phyloP scores from a whole-genome alignment of 1,140 invertebrate species.

The Brachionus paranguensis region DNA sequence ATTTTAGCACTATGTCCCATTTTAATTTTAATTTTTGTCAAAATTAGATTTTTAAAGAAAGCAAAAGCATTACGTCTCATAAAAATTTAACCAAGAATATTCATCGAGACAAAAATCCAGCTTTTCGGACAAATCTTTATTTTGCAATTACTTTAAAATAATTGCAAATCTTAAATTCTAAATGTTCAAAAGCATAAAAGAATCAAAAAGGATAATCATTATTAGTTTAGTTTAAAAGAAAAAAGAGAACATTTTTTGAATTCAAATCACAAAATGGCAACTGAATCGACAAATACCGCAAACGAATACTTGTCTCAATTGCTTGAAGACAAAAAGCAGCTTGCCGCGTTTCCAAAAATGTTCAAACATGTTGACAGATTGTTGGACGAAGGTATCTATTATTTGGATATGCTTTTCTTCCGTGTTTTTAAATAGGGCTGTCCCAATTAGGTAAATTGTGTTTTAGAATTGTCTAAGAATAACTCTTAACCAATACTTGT shows the following conservation, averaged over 20 bases:
- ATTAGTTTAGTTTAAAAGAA: slow-evolving; percentile 41
- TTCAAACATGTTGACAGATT: slow-evolving; percentile 97
- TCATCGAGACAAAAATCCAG: neutral
- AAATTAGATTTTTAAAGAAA: neutral
- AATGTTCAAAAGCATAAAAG: slow-evolving; percentile 1
- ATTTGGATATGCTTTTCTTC: neutral
- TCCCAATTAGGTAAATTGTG: slow-evolving; percentile 15
- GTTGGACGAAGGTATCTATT: slow-evolving; percentile 85
- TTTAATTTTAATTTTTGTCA: neutral
- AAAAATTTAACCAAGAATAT: neutral
- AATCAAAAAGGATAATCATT: neutral
- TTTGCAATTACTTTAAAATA: neutral
- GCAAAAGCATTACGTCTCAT: neutral
- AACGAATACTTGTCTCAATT: slow-evolving; percentile 96
- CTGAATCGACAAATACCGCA: slow-evolving; percentile 28
- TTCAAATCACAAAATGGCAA: neutral
- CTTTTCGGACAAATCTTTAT: neutral
- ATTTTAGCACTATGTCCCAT: slow-evolving; percentile 17
- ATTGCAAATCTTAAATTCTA: neutral
- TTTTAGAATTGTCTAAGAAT: slow-evolving; percentile 6
- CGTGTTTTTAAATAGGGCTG: slow-evolving; percentile 6
- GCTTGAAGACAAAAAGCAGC: slow-evolving; percentile 99
- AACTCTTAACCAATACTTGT: neutral
- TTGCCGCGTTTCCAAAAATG: slow-evolving; percentile 96
- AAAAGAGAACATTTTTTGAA: neutral